Base-by-base conservation (phyloP, 1,140 invertebrate species). In the Gryon sp. region DNA sequence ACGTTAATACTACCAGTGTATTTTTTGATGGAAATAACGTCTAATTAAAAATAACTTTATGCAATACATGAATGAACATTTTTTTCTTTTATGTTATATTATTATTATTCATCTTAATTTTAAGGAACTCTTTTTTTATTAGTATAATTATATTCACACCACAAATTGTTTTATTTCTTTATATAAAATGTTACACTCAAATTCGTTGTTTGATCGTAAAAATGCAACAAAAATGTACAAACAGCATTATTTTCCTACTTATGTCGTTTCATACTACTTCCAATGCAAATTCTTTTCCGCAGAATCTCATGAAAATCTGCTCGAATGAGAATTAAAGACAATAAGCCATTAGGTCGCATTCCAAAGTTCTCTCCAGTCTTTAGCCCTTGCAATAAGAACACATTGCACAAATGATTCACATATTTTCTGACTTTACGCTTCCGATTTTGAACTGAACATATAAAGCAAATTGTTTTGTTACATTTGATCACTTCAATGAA, bases 291-390 rank as follows among this genome's bases (percentile, higher is more conserved):
- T 55, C 40, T 46, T 46, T 38, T 55, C 32, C 9, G 11, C 22
- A 14, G 40, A 40, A 28, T 55, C 30, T 36, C 50, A 40, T 57
- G 50, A 57, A 68, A 57, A 68, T 57, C 1, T 46, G 28, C 50
- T 55, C 16, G 52, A 68, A 57, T 68, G 20, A 48, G 41, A 12
- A 45, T 46, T 26, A 14, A 55, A 66, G 50, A 66, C 62, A 66
- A 55, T 66, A 53, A 55, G 50, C 50, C 62, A 66, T 46, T 55
- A 50, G 41, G 34, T 57, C 24, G 34, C 50, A 57, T 68, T 55
- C 63, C 48, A 8, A 38, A 4, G 43, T 48, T 55, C 32, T 12
- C 41, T 57, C 15, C 63, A 48, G 45, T 57, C 52, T 68, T 68
- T n/a, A 50, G 16, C 16, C 9, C 14, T 3, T 9, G 28, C 15